A percentile compares a stretch with the other conserved stretches of the same genome.
These are phyloP conservation scores for Leuctra nigra DNA, from an alignment of 2,888 invertebrate genomes.

Conservation along the genomic window DNA sequence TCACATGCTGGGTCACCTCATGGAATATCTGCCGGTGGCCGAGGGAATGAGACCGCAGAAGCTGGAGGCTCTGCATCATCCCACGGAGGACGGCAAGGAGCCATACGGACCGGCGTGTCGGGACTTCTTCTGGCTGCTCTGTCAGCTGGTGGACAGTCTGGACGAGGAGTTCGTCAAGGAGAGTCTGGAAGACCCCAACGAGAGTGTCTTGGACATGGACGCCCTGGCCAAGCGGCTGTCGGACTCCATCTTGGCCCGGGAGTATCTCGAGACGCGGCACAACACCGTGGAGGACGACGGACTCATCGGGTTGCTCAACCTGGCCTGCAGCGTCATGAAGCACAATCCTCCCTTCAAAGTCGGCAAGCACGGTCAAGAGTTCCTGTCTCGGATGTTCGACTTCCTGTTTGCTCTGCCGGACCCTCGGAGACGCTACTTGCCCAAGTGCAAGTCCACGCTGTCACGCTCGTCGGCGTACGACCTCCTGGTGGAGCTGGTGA, in stretches of 20 bases:
- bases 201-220: conserved; percentile 61
- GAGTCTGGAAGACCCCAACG: conserved; percentile 49
- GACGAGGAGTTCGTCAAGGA: conserved; percentile 71
- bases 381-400: conserved; percentile 67
- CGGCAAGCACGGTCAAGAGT: conserved; percentile 63
- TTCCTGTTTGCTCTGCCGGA: conserved; percentile 87
- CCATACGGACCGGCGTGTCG: conserved; percentile 91
- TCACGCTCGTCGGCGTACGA: conserved; percentile 89
- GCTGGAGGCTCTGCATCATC: conserved; percentile 50
- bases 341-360: conserved; percentile 84
- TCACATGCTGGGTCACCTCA: conserved; percentile 71
- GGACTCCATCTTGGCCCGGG: conserved; percentile 65
- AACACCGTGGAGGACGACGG: conserved; percentile 85
- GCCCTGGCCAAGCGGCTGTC: conserved; percentile 65
- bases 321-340: conserved; percentile 81
- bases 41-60: conserved; percentile 71
- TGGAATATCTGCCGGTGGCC: conserved; percentile 75
- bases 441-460: conserved; percentile 88
- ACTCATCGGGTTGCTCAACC: conserved; percentile 76
- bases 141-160: conserved; percentile 78
- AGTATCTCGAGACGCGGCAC: conserved; percentile 75
- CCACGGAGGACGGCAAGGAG: conserved; percentile 77
- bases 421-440: conserved; percentile 74
- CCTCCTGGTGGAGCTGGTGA: conserved; percentile 79
- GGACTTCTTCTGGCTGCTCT: conserved; percentile 91